Evolutionary conservation across 2,113 vertebrate genomes (phyloP).

Genomic region (Elephas maximus): DNA sequence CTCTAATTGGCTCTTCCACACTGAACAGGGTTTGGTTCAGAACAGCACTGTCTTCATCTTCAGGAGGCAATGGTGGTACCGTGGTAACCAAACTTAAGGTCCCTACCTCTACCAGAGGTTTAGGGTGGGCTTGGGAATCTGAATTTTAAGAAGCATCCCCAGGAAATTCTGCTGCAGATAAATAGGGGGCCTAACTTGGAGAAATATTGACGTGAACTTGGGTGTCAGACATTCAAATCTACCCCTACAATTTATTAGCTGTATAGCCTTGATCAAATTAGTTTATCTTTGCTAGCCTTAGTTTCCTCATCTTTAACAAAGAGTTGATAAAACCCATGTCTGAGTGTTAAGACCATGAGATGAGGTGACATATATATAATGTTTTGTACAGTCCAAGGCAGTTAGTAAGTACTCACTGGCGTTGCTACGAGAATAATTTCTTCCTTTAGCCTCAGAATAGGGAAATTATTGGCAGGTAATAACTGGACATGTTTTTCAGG

Average conservation of each 20-base stretch:
- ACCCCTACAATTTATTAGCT: background rate
- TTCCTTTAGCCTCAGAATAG: slow-evolving; percentile 49
- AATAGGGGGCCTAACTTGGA: background rate
- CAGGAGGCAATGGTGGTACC: background rate
- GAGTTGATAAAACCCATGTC: slow-evolving; percentile 7
- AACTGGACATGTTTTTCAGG: background rate
- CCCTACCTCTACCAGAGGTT: background rate
- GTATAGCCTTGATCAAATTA: too few relatives aligned
- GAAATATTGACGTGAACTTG: background rate
- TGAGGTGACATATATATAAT: background rate
- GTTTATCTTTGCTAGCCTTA: background rate
- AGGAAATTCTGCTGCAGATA: background rate
- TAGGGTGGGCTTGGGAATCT: background rate
- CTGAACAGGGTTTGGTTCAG: background rate
- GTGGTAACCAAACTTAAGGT: background rate
- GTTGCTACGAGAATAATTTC: background rate
- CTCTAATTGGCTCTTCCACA: background rate
- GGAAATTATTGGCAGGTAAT: slow-evolving; percentile 10
- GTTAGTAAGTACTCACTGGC: background rate
- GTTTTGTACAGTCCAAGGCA: background rate
- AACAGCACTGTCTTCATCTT: background rate
- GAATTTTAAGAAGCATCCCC: background rate
- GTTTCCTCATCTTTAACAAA: slow-evolving; percentile 37
- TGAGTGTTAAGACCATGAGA: background rate
- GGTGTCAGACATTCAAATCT: background rate